Percentiles rank a stretch among this genome's conserved stretches.
These are phyloP conservation scores for Chrysina gloriosa DNA, from an alignment of 2,888 invertebrate genomes.

Conservation along the genomic window DNA sequence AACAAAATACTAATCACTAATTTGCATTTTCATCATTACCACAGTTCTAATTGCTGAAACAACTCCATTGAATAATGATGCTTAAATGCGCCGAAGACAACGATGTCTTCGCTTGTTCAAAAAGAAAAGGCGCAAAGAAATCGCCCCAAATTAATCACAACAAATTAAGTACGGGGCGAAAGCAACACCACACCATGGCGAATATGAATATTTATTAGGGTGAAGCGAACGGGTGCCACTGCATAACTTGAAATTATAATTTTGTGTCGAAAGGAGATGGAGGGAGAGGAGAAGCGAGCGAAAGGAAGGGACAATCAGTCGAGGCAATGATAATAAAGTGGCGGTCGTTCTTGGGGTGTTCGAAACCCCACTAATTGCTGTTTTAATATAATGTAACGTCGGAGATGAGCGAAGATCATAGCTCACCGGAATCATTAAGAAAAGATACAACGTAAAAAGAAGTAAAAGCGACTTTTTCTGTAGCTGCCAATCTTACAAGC, in stretches of 20 bases:
- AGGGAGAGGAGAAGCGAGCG: not conserved
- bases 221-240: slow-evolving; percentile 45
- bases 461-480: slow-evolving; percentile 7
- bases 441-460: slow-evolving; percentile 19
- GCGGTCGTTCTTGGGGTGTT: slow-evolving; percentile 46
- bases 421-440: not conserved
- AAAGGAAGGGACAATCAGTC: slow-evolving; percentile 50
- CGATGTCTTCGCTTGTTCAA: not conserved
- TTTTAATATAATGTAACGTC: slow-evolving; percentile 51
- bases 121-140: slow-evolving; percentile 24
- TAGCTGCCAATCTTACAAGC: slow-evolving; percentile 23
- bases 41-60: slow-evolving; percentile 18
- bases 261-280: slow-evolving; percentile 40
- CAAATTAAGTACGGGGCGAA: slow-evolving; percentile 37
- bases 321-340: slow-evolving; percentile 53
- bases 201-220: slow-evolving; percentile 54
- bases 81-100: slow-evolving; percentile 33
- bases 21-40: slow-evolving; percentile 21
- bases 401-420: slow-evolving; percentile 41
- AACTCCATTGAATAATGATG: slow-evolving; percentile 24
- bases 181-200: slow-evolving; percentile 25
- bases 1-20: not conserved
- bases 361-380: slow-evolving; percentile 48
- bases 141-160: slow-evolving; percentile 39
- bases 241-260: slow-evolving; percentile 55